phyloP scores from a whole-genome alignment of 2,888 invertebrate species.

The Laspeyria flexula region DNA sequence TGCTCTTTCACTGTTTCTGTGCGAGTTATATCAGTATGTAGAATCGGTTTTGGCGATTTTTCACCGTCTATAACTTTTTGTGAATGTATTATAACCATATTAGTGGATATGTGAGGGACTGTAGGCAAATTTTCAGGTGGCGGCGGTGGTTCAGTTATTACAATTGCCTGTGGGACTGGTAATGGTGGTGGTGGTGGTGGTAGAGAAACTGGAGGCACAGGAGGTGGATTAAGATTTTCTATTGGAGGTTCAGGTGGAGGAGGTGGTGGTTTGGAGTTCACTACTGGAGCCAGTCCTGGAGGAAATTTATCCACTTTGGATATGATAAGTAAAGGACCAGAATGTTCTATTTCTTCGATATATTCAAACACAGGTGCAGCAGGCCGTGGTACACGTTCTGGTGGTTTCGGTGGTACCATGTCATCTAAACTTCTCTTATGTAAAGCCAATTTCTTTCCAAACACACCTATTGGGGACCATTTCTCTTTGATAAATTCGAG shows the following conservation, averaged over 20 bases:
- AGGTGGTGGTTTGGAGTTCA: slow-evolving; percentile 5
- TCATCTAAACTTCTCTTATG: slow-evolving; percentile 37
- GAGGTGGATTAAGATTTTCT: too few relatives aligned
- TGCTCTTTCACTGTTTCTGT: slow-evolving; percentile 39
- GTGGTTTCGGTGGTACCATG: slow-evolving; percentile 1
- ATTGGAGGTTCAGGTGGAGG: slow-evolving; percentile 1
- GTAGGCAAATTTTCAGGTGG: slow-evolving; percentile 11
- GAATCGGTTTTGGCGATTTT: slow-evolving; percentile 7
- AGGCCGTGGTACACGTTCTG: slow-evolving; percentile 3
- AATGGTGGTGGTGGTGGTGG: slow-evolving; percentile 6
- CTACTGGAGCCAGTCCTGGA: not conserved
- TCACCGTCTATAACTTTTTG: slow-evolving; percentile 8
- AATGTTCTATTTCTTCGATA: slow-evolving; percentile 31
- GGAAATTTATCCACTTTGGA: slow-evolving; percentile 20
- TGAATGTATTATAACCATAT: slow-evolving; percentile 34
- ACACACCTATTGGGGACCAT: slow-evolving; percentile 61
- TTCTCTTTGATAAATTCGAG: slow-evolving; percentile 60
- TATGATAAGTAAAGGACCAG: slow-evolving; percentile 15
- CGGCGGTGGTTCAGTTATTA: slow-evolving; percentile 13
- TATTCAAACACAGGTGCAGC: slow-evolving; percentile 49
- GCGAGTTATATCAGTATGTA: slow-evolving; percentile 46
- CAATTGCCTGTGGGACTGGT: slow-evolving; percentile 15
- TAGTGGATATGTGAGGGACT: slow-evolving; percentile 31
- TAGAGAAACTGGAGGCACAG: not conserved
- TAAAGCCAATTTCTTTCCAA: slow-evolving; percentile 43